Conservation (phyloP, 2,888 invertebrate species). For the Melinaea marsaeus region DNA sequence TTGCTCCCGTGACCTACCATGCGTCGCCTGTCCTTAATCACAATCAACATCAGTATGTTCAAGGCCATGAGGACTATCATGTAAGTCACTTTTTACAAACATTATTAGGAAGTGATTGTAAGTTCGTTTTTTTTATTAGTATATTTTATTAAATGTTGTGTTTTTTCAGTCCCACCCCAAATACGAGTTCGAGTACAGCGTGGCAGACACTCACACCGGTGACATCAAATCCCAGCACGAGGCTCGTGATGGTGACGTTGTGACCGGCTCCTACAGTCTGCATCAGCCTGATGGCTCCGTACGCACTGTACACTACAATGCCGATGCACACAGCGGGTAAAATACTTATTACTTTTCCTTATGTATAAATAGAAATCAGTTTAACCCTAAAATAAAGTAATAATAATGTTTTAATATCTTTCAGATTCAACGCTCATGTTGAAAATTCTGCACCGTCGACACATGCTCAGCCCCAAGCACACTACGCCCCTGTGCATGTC, state of each 20-base stretch:
- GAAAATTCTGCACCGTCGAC: conserved; percentile 65
- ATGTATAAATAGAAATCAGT: too few species aligned
- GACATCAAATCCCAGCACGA: conserved; percentile 72
- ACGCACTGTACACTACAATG: conserved; percentile 66
- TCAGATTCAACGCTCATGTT: conserved; percentile 78
- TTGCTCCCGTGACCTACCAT: conserved; percentile 4
- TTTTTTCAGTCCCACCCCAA: conserved; percentile 37
- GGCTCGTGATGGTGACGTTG: conserved; percentile 63
- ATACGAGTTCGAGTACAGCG: conserved; percentile 43
- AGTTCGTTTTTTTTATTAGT: neutral
- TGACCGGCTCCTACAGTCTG: conserved; percentile 63
- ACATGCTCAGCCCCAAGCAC: conserved; percentile 38
- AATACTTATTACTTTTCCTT: too few species aligned
- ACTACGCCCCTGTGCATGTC: conserved; percentile 15
- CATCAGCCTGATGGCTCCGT: conserved; percentile 69
- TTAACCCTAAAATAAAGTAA: neutral
- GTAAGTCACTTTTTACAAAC: conserved; percentile 37
- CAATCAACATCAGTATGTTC: conserved; percentile 33
- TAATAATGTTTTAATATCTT: conserved; percentile 1
- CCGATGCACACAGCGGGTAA: conserved; percentile 51
- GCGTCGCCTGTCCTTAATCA: conserved; percentile 29
- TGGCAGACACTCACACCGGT: conserved; percentile 67
- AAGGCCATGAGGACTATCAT: conserved; percentile 48
- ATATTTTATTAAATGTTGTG: neutral
- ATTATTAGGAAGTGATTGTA: neutral